Conservation (phyloP, 2,888 invertebrate species). For the Nymphalis polychloros region DNA sequence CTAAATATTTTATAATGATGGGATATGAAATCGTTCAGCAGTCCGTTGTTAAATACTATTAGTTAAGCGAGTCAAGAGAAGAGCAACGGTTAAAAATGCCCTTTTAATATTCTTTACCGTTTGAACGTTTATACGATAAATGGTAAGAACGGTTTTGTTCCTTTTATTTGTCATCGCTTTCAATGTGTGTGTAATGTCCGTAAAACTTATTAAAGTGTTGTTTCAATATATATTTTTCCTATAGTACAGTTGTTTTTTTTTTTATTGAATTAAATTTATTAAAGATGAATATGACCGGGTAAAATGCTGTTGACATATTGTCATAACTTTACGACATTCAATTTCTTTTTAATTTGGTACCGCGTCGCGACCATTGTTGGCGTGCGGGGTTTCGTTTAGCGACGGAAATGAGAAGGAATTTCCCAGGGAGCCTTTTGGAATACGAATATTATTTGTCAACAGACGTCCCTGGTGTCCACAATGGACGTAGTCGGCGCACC, state of each 20-base stretch:
- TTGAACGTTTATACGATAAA: constrained; percentile 37
- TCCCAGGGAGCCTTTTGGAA: constrained; percentile 66
- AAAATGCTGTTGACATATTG: constrained; percentile 59
- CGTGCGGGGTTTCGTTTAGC: constrained; percentile 68
- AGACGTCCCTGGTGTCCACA: constrained; percentile 57
- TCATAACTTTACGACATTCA: constrained; percentile 67
- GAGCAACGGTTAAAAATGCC: constrained; percentile 46
- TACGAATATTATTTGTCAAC: constrained; percentile 73
- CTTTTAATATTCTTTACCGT: constrained; percentile 57
- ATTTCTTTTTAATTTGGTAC: constrained; percentile 74
- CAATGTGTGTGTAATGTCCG: constrained; percentile 39
- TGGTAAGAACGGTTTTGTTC: constrained; percentile 42
- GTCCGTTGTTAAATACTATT: constrained; percentile 30
- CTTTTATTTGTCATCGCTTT: constrained; percentile 49
- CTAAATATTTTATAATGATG: constrained; percentile 81
- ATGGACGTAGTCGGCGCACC: constrained; percentile 57
- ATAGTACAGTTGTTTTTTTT: no score
- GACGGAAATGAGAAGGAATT: constrained; percentile 77
- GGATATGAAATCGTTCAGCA: constrained; percentile 39
- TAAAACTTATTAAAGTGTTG: no score
- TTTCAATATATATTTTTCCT: no score
- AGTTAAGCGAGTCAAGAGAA: constrained; percentile 50
- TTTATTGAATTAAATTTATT: background rate
- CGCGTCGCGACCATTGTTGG: constrained; percentile 65
- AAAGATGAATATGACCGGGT: constrained; percentile 23